Base-by-base conservation (phyloP, 2,888 invertebrate genomes). In the Hermaeophaga mercurialis region DNA sequence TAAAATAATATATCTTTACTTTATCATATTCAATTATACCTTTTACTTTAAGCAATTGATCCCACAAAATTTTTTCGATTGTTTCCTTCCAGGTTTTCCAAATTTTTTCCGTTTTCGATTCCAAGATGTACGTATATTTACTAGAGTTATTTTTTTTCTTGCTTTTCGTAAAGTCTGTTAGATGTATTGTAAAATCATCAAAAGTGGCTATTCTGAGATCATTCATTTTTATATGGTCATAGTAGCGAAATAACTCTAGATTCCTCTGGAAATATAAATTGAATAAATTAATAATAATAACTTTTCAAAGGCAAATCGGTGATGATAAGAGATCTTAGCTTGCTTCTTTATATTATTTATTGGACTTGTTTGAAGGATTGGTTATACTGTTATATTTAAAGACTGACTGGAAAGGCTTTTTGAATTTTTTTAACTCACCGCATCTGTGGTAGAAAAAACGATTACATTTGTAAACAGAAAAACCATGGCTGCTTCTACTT, bases 391-490 rank as follows among this genome's bases (percentile, higher is more conserved):
- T n/a, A n/a, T n/a, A n/a, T n/a, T n/a, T n/a, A n/a, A n/a, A n/a
- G n/a, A n/a, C n/a, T n/a, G n/a, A n/a, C n/a, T n/a, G n/a, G n/a
- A n/a, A n/a, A n/a, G n/a, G n/a, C n/a, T n/a, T n/a, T n/a, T n/a
- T n/a, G n/a, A 47, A 36, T 19, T n/a, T 1, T 18, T 15, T 19
- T 3, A 1, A 53, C 57, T 59, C 64, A 70, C 72, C 12, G 61
- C 55, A 57, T 64, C 64, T 52, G 54, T 54, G 4, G 47, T 56
- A 0, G 78, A 71, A 44, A 77, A 70, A 9, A 78, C 68, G 9
- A 78, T 43, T 17, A 71, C 65, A 54, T 73, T 66, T 44, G 73
- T 70, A 60, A 76, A 78, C 26, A 78, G 56, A 56, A 77, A 78
- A 22, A 77, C 65, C 63, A 73, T 70, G 1, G 69, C 53, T 1